These are phyloP conservation scores for Oriolus oriolus DNA, from an alignment of 2,113 vertebrate genomes.

Conservation along the genomic window DNA sequence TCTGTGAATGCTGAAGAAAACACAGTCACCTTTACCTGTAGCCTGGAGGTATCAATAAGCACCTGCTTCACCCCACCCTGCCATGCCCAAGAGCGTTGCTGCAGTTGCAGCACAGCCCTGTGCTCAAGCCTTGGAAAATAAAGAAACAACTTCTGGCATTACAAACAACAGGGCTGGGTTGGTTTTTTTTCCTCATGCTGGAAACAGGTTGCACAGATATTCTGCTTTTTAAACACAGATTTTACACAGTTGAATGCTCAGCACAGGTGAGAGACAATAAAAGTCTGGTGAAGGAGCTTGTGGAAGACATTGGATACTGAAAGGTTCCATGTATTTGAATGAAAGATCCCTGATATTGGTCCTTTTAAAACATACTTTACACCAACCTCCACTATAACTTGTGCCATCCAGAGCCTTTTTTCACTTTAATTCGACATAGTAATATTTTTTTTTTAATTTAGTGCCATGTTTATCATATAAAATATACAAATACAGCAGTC, in stretches of 20 bases:
- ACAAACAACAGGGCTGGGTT: background rate
- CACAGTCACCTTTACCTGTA: slow-evolving; percentile 59
- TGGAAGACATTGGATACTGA: background rate
- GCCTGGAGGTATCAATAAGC: slow-evolving; percentile 70
- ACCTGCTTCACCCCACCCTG: slow-evolving; percentile 60
- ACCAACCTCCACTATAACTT: background rate
- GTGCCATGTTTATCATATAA: background rate
- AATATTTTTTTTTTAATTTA: background rate
- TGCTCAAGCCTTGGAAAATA: slow-evolving; percentile 35
- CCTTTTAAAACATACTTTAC: background rate
- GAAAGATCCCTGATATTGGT: background rate
- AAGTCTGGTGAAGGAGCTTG: background rate
- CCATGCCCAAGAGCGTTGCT: slow-evolving; percentile 37
- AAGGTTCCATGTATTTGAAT: background rate
- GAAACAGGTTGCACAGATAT: background rate
- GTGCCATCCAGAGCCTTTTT: background rate
- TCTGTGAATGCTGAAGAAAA: background rate
- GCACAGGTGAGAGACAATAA: background rate
- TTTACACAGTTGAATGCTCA: background rate
- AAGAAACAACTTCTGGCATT: background rate
- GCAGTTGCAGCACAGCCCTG: slow-evolving; percentile 51
- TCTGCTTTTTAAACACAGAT: background rate
- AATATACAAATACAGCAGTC: background rate
- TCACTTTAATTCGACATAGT: background rate
- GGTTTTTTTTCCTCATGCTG: background rate